phyloP scores from a whole-genome alignment of 2,797 vertebrate genomes.

The Sebastes flavidus region DNA sequence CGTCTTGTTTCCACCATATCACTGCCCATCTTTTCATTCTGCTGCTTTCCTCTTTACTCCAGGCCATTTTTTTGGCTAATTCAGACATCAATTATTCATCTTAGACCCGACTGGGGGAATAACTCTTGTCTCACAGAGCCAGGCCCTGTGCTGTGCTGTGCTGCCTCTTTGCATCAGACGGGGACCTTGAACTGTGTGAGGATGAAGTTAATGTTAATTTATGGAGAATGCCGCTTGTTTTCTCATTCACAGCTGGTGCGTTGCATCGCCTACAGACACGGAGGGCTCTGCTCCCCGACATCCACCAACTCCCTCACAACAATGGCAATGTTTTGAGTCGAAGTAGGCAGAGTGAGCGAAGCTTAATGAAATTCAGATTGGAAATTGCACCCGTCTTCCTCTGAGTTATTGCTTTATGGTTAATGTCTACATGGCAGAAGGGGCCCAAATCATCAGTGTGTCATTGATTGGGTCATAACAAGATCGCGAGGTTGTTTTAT shows the following conservation, averaged over 20 bases:
- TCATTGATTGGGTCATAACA: conserved; percentile 62
- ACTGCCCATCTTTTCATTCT: conserved; percentile 14
- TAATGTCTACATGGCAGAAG: conserved; percentile 62
- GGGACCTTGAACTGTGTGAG: conserved; percentile 30
- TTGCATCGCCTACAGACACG: conserved; percentile 41
- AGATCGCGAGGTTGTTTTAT: conserved; percentile 44
- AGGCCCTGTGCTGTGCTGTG: conserved; percentile 3
- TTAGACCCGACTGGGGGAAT: conserved; percentile 47
- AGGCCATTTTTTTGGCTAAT: conserved; percentile 31
- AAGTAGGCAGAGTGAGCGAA: conserved; percentile 28
- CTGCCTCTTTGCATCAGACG: conserved; percentile 50
- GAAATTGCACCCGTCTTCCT: conserved; percentile 72
- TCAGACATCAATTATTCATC: conserved; percentile 67
- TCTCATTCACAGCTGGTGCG: conserved; percentile 67
- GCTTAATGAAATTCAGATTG: conserved; percentile 73
- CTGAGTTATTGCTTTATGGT: conserved; percentile 74
- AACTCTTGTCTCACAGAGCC: conserved; percentile 63
- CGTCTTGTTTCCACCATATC: conserved; percentile 4
- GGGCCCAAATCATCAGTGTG: conserved; percentile 54
- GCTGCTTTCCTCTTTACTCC: conserved; percentile 11
- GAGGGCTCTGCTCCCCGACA: conserved; percentile 36
- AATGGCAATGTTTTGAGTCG: conserved; percentile 51
- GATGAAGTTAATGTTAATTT: conserved; percentile 57
- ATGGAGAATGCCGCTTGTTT: conserved; percentile 58
- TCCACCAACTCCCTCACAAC: conserved; percentile 50